Base-by-base conservation (phyloP, 2,797 vertebrate species). In the Parotocinclus haroldoi region DNA sequence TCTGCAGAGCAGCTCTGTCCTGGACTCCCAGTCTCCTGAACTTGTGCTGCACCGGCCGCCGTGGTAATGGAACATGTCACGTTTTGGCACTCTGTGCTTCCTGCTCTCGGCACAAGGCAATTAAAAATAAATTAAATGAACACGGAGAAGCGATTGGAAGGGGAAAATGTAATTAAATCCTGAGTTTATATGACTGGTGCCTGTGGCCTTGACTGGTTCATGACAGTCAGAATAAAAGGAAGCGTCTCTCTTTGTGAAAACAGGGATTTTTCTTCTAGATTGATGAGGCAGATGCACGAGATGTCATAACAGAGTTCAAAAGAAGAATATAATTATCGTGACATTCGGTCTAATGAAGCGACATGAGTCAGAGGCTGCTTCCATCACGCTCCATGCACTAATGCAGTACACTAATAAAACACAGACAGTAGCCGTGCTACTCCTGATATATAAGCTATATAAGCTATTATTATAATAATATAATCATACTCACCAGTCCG, bases 91-190 rank as follows among this genome's bases (percentile, higher is more conserved):
- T 51, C 61, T 19, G 56, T 12, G 61, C 49, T 76, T 60, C 58
- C 50, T 40, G 38, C 40, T 58, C 63, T 66, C 13, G 52, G 70
- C 76, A 76, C 42, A 19, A 75, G 69, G 74, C 76, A 76, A 78
- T 80, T 78, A 79, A 68, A 77, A 73, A 27, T 27, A 27, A 72
- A 55, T 57, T 59, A 72, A 76, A 79, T 44, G 72, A 78, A 78
- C 76, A 73, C 49, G 57, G 71, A 62, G 64, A 76, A 73, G 73
- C 68, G 49, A 74, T 72, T 75, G 66, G 66, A 69, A 66, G 38
- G 48, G 42, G 14, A 69, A 64, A 69, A 67, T 76, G 63, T 76
- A 78, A 81, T 81, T 81, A 79, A 78, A 76, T 79, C 69, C 76
- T 19, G 60, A 62, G 66, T 75, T 80, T 75, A 69, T 77, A 66